Base-by-base conservation (phyloP, 64 coral and sea anemone genomes). In the Exaiptasia diaphana region DNA sequence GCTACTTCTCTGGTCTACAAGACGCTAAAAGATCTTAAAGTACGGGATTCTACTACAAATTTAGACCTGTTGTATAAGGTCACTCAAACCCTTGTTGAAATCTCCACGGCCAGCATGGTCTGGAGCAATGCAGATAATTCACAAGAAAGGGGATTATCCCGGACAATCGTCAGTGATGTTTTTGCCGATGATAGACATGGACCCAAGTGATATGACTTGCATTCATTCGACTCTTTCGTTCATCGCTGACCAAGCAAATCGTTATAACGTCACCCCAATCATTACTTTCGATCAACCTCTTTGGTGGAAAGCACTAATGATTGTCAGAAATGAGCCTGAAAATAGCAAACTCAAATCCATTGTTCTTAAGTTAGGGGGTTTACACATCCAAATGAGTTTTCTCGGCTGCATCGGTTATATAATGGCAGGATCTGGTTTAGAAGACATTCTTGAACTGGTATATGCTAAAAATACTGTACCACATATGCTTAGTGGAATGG, bases 111-210 rank as follows among this genome's bases (percentile, higher is more conserved):
- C 68, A n/a, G 32, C 36, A 3, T 72, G 68, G 68, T 37, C 38
- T 6, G 68, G 68, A 17, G 20, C 38, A 7, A 72, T 72, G 38
- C 68, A 72, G 43, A 41, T 72, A 9, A 38, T 45, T 21, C 20
- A 20, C 12, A 38, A 37, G 43, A 50, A 50, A 11, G 32, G 68
- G 18, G 33, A 38, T 24, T 20, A 72, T 33, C 68, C 68, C 3
- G 68, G 68, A 36, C 7, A 72, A 38, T 72, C 68, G 20, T 42
- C 38, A 5, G 38, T 72, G 3, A 5, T 3, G 5, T 72, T 72
- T 22, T 27, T 72, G 13, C 38, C 68, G 4, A 43, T 72, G 32
- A 72, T 72, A 41, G 68, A 72, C 68, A 42, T 72, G 68, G 36
- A 72, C 35, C 68, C 61, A 0, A 23, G 1, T 14, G 61, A 30